Conservation (phyloP, 2,888 invertebrate genomes). For the Apodemia hepburni region DNA sequence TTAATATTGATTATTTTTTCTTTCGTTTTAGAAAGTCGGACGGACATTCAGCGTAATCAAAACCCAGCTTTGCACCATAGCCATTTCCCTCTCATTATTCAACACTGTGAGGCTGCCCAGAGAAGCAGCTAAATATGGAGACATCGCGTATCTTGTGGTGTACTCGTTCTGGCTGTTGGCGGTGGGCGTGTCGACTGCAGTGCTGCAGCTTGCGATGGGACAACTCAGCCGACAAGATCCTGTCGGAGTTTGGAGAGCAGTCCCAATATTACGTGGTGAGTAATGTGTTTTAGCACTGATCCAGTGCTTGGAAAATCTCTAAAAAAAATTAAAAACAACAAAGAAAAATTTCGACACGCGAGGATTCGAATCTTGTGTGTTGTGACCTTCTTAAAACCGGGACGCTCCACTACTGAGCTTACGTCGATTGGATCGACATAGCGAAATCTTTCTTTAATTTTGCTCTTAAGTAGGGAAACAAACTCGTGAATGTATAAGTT, state of each 20-base stretch:
- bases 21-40: constrained; percentile 57
- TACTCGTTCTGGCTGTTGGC: constrained; percentile 80
- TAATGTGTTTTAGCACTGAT: background rate
- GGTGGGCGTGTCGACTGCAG: constrained; percentile 79
- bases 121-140: constrained; percentile 80
- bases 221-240: constrained; percentile 84
- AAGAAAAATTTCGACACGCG: no score
- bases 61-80: constrained; percentile 77
- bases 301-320: no score
- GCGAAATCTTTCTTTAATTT: no score
- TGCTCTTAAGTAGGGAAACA: no score
- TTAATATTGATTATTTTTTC: constrained; percentile 7
- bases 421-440: no score
- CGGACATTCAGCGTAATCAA: constrained; percentile 56
- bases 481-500: no score
- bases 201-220: constrained; percentile 83
- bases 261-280: constrained; percentile 83
- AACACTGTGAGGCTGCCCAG: constrained; percentile 81
- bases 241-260: constrained; percentile 84
- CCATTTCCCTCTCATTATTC: constrained; percentile 81
- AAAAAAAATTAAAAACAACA: no score
- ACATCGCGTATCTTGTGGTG: constrained; percentile 81
- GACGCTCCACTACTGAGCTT: no score
- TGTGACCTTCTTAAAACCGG: no score
- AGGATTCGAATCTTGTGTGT: no score